Base-by-base conservation (phyloP, 2,113 vertebrate species). In the Onychorhynchus coronatus region DNA sequence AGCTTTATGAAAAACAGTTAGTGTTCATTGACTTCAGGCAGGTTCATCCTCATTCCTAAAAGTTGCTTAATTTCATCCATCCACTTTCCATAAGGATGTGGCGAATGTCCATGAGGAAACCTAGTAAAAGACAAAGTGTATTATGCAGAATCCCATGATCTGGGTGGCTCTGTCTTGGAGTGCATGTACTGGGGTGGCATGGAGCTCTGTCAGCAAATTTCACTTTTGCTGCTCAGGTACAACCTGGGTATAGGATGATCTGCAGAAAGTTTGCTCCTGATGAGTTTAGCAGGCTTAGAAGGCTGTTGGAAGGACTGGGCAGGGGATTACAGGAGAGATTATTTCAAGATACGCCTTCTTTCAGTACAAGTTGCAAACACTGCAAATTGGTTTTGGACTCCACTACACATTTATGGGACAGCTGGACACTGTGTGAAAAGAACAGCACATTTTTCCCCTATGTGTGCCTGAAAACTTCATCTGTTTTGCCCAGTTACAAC, bases 101-200 rank as follows among this genome's bases (percentile, higher is more conserved):
- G 28, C 39, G 47, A 89, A 42, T 0, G 1, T 24, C 71, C 85
- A 33, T 27, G 16, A 85, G 30, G 30, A 79, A 87, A 37, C 14
- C 23, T 4, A 56, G 15, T 19, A 42, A 59, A 88, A 77, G 28
- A 56, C 24, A 5, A 56, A 61, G n/a, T 4, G 0, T 31, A 15
- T 39, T 52, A n/a, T 1, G 0, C 9, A 67, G 37, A 86, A 56
- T 56, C 67, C 49, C 68, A 11, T 8, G 8, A 71, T 16, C 22
- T 62, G 28, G 11, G 4, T 27, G 33, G 31, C 23, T 68, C 44
- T 65, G 41, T n/a, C 33, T 27, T 31, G 16, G 21, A n/a, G 7
- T 2, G 10, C 30, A 9, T 8, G 41, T 24, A 56, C 9, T 1
- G 2, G 28, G 14, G 41, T 18, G 44, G 23, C 25, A 58, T 0